These are phyloP conservation scores for Anoncus sp. DNA, from an alignment of 2,888 invertebrate species.

Conservation along the genomic window DNA sequence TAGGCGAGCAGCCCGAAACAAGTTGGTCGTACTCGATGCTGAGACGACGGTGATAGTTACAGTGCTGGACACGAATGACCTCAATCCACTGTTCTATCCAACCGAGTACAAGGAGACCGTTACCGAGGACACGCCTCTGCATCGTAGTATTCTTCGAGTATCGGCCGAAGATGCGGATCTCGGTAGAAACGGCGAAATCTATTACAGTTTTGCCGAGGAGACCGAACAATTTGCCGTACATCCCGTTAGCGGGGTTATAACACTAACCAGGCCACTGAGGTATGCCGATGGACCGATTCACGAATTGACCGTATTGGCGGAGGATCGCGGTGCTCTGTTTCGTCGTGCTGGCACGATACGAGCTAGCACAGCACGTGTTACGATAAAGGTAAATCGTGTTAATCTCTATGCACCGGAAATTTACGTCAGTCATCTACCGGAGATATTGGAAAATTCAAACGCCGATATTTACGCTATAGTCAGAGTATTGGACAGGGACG, in stretches of 20 bases:
- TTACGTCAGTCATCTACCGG: constrained; percentile 90
- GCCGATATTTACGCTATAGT: constrained; percentile 96
- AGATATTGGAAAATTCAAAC: constrained; percentile 91
- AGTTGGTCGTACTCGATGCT: constrained; percentile 84
- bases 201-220: constrained; percentile 94
- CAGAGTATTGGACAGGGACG: constrained; percentile 92
- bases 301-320: constrained; percentile 92
- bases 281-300: constrained; percentile 89
- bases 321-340: constrained; percentile 91
- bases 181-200: constrained; percentile 98
- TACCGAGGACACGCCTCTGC: constrained; percentile 94
- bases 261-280: constrained; percentile 90
- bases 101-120: constrained; percentile 94
- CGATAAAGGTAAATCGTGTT: constrained; percentile 90
- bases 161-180: constrained; percentile 98
- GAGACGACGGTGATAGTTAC: constrained; percentile 89
- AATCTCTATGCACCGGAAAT: constrained; percentile 95
- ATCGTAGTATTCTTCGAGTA: constrained; percentile 91
- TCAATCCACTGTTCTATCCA: constrained; percentile 97
- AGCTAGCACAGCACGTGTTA: constrained; percentile 91
- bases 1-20: constrained; percentile 85
- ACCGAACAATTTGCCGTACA: constrained; percentile 96
- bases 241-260: constrained; percentile 95
- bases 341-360: constrained; percentile 84
- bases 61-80: constrained; percentile 94